These are phyloP conservation scores for Trichomalopsis sarcophagae DNA, from an alignment of 1,140 invertebrate genomes.

Conservation along the genomic window DNA sequence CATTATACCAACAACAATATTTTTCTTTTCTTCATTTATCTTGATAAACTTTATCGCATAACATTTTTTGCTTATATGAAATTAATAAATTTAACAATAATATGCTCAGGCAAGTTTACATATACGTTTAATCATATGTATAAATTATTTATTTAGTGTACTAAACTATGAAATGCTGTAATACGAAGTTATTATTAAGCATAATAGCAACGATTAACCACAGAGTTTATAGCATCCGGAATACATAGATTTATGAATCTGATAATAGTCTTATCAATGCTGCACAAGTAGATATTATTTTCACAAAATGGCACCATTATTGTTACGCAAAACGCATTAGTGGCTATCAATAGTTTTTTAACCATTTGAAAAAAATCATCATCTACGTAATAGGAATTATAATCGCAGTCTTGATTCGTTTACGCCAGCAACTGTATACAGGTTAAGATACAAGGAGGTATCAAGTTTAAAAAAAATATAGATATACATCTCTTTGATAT, in stretches of 20 bases:
- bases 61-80: slow-evolving; percentile 5
- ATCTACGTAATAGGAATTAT: neutral
- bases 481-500: neutral
- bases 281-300: neutral
- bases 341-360: slow-evolving; percentile 8
- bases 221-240: neutral
- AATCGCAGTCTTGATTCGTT: neutral
- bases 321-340: neutral
- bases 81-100: slow-evolving; percentile 19
- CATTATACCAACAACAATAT: neutral
- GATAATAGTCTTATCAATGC: neutral
- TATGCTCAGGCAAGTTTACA: slow-evolving; percentile 2
- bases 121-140: neutral
- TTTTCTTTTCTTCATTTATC: neutral
- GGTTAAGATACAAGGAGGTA: neutral
- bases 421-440: neutral
- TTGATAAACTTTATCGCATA: neutral
- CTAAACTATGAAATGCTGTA: slow-evolving; percentile 12
- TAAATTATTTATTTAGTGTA: neutral
- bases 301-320: slow-evolving; percentile 4
- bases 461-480: neutral
- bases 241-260: neutral
- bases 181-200: slow-evolving; percentile 12
- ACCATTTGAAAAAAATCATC: neutral
- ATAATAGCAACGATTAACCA: slow-evolving; percentile 6